phyloP scores from a whole-genome alignment of 2,113 vertebrate genomes.

The Seriola dumerili region DNA sequence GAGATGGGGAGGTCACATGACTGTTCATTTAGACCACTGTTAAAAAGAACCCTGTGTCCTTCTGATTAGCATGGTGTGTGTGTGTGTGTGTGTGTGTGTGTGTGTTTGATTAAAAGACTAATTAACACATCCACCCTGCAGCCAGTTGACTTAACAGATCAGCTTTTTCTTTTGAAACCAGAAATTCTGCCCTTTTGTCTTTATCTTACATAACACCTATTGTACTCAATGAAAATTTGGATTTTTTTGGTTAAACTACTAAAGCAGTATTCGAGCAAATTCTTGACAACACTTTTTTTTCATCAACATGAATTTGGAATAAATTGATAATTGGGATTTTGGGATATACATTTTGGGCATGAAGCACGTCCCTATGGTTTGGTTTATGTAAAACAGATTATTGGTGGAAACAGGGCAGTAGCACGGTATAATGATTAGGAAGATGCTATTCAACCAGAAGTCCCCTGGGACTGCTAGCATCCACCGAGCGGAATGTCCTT shows the following conservation, averaged over 20 bases:
- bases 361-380: background rate
- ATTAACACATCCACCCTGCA: constrained; percentile 60
- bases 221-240: background rate
- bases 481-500: constrained; percentile 10
- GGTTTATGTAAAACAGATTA: constrained; percentile 26
- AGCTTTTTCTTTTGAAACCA: background rate
- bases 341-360: constrained; percentile 4
- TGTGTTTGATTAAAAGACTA: constrained; percentile 48
- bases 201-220: background rate
- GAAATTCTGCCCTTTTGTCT: background rate
- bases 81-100: constrained; percentile 23
- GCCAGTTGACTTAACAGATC: constrained; percentile 19
- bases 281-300: background rate
- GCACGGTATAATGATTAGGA: constrained; percentile 2
- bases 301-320: background rate
- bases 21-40: constrained; percentile 65
- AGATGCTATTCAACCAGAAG: constrained; percentile 14
- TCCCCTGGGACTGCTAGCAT: constrained; percentile 14
- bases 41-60: constrained; percentile 71
- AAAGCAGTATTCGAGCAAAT: background rate
- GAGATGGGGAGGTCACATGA: constrained; percentile 65
- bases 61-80: constrained; percentile 60
- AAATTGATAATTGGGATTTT: background rate
- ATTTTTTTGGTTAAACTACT: background rate
- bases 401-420: background rate